Conservation (phyloP, 2,797 vertebrate genomes). For the Hirundo rustica region DNA sequence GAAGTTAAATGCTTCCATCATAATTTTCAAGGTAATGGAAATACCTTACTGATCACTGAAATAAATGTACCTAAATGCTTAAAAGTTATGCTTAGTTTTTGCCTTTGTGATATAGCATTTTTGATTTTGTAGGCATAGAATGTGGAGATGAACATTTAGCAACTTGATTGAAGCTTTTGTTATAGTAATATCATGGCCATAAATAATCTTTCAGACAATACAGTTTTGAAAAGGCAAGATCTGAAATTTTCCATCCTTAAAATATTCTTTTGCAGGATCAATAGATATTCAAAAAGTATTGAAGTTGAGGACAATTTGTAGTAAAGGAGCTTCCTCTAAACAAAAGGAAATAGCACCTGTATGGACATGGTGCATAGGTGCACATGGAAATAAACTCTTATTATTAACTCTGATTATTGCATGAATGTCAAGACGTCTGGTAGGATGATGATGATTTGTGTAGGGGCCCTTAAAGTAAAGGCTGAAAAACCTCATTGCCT, state of each 20-base stretch:
- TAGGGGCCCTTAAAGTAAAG: slow-evolving; percentile 35
- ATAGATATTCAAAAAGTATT: background rate
- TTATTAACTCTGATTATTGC: background rate
- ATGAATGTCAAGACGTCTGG: background rate
- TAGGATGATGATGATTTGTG: slow-evolving; percentile 24
- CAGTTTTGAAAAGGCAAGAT: background rate
- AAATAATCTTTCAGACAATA: background rate
- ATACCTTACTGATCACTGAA: background rate
- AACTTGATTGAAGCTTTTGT: background rate
- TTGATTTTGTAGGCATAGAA: background rate
- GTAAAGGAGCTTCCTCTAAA: background rate
- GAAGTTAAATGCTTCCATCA: background rate
- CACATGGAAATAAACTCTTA: background rate
- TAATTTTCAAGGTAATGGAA: background rate
- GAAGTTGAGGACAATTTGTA: background rate
- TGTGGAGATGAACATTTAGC: background rate
- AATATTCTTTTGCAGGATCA: background rate
- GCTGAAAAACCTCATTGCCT: slow-evolving; percentile 46
- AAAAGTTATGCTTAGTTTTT: background rate
- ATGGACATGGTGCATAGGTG: background rate
- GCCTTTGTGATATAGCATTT: background rate
- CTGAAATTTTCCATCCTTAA: background rate
- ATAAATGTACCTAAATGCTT: background rate
- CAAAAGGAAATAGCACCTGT: background rate
- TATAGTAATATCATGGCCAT: background rate